phyloP scores from a whole-genome alignment of 2,797 vertebrate species.

The Urocyon cinereoargenteus region DNA sequence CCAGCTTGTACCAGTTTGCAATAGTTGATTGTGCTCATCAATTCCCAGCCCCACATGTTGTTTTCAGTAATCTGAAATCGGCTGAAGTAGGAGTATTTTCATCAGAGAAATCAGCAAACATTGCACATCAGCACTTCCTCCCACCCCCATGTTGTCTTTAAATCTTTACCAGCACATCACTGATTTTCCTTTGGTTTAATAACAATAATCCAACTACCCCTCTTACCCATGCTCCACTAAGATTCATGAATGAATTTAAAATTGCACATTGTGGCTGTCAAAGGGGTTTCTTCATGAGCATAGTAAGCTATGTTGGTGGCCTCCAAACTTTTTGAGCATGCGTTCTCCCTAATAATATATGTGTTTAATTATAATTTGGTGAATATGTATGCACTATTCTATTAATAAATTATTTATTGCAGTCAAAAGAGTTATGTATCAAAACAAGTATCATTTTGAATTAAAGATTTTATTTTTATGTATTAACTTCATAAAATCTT shows the following conservation, averaged over 20 bases:
- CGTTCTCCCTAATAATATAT: background rate
- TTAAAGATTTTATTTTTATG: background rate
- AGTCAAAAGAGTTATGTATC: background rate
- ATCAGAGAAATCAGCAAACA: slow-evolving; percentile 6
- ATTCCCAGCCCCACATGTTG: background rate
- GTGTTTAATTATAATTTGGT: background rate
- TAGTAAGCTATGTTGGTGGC: background rate
- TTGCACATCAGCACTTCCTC: background rate
- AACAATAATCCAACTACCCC: background rate
- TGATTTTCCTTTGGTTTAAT: background rate
- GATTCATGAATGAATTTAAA: background rate
- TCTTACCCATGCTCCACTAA: background rate
- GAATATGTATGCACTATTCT: background rate
- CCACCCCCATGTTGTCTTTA: background rate
- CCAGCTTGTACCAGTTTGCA: background rate
- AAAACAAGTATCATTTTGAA: background rate
- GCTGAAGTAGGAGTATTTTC: background rate
- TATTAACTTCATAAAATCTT: background rate
- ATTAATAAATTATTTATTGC: background rate
- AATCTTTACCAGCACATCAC: background rate
- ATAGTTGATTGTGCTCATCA: background rate
- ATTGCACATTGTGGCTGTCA: background rate
- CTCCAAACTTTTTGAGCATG: background rate
- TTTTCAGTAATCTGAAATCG: background rate
- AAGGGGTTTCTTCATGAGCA: background rate